phyloP scores from a whole-genome alignment of 2,797 vertebrate genomes.

The Clarias laeviceps region DNA sequence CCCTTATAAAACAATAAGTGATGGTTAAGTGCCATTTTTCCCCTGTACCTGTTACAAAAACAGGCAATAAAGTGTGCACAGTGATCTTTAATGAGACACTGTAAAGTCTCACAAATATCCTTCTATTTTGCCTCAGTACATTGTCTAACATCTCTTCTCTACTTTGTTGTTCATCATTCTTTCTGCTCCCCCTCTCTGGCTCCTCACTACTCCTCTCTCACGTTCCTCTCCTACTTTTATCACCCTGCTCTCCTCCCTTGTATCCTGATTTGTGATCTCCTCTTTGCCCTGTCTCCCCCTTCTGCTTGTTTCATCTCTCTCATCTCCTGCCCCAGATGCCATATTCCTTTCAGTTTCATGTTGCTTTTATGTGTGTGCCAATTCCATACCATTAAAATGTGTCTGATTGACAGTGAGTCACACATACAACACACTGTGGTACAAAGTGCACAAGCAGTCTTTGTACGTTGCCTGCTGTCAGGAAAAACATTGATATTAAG shows the following conservation, averaged over 20 bases:
- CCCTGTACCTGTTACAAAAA: slow-evolving; percentile 14
- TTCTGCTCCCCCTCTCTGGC: not conserved
- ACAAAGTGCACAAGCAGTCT: slow-evolving; percentile 5
- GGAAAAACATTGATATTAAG: not conserved
- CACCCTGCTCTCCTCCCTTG: not conserved
- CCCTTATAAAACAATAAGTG: slow-evolving; percentile 25
- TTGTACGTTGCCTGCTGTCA: slow-evolving; percentile 4
- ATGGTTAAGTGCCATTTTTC: slow-evolving; percentile 29
- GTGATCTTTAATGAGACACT: slow-evolving; percentile 31
- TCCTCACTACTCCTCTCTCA: not conserved
- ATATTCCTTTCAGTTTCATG: slow-evolving; percentile 41
- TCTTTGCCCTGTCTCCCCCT: slow-evolving; percentile 9
- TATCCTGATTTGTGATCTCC: slow-evolving; percentile 37
- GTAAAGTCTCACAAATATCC: slow-evolving; percentile 1
- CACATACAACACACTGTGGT: slow-evolving; percentile 1
- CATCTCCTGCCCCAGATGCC: slow-evolving; percentile 43
- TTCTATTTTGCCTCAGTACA: not conserved
- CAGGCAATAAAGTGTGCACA: slow-evolving; percentile 29
- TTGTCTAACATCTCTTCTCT: slow-evolving; percentile 14
- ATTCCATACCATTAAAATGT: slow-evolving; percentile 40
- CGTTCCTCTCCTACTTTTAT: not conserved
- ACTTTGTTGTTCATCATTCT: slow-evolving; percentile 17
- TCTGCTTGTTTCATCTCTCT: slow-evolving; percentile 23
- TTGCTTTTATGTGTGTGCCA: slow-evolving; percentile 40
- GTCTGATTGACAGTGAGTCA: slow-evolving; percentile 37